A percentile compares a stretch with the other conserved stretches of the same genome.
These are phyloP conservation scores for Dendrophyllia cribrosa DNA, from an alignment of 64 coral and sea anemone genomes.

Conservation along the genomic window DNA sequence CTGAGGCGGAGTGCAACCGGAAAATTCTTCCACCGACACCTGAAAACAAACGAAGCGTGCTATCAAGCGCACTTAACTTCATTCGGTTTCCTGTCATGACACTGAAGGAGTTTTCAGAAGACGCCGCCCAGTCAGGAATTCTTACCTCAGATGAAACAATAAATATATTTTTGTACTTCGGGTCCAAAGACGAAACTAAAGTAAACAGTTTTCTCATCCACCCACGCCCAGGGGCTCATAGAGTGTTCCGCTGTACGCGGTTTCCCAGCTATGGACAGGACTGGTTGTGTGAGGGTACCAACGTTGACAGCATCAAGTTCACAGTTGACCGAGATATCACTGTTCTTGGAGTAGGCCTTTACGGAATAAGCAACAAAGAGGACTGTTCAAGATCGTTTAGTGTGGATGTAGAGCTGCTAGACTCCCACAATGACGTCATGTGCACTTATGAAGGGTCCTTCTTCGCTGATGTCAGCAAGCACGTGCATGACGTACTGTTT, in stretches of 20 bases:
- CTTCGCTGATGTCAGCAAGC: slow-evolving; percentile 47
- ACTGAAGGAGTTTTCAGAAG: slow-evolving; percentile 81
- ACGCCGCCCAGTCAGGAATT: slow-evolving; percentile 84
- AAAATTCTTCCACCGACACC: slow-evolving; percentile 71
- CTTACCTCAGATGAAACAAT: slow-evolving; percentile 85
- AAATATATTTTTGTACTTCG: slow-evolving; percentile 84
- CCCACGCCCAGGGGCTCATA: slow-evolving; percentile 69
- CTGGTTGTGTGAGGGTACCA: slow-evolving; percentile 87
- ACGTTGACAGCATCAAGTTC: slow-evolving; percentile 85
- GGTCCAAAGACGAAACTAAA: slow-evolving; percentile 83
- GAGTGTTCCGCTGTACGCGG: slow-evolving; percentile 74
- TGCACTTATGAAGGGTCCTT: slow-evolving; percentile 81
- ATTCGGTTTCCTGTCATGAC: slow-evolving; percentile 91
- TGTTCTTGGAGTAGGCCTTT: slow-evolving; percentile 80
- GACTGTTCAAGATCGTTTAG: slow-evolving; percentile 51
- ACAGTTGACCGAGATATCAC: slow-evolving; percentile 75
- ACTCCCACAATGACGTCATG: slow-evolving; percentile 91
- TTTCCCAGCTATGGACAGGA: slow-evolving; percentile 65
- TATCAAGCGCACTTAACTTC: slow-evolving; percentile 74
- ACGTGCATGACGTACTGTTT: slow-evolving; percentile 79
- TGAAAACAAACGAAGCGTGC: slow-evolving; percentile 79
- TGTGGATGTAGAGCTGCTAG: slow-evolving; percentile 85
- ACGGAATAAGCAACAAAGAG: slow-evolving; percentile 70
- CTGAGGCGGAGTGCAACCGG: slow-evolving; percentile 81
- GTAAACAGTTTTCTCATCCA: slow-evolving; percentile 58